A percentile compares a stretch with the other conserved stretches of the same genome.
Evolutionary conservation across 2,113 vertebrate species (phyloP).

Genomic region (Bubalus kerabau): DNA sequence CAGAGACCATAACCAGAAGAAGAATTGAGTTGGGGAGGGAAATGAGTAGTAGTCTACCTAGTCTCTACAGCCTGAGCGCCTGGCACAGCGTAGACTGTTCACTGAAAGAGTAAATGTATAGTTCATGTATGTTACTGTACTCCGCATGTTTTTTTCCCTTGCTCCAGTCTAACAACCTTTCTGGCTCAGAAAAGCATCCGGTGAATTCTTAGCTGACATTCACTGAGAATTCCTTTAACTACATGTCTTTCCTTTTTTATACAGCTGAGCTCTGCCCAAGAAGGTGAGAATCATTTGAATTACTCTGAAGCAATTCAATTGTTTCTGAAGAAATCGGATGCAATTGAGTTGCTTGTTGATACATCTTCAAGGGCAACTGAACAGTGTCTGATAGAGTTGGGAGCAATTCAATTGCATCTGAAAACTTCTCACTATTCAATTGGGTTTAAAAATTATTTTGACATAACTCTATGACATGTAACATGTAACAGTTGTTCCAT

Average conservation of each 20-base stretch:
- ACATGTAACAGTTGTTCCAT: background rate
- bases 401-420: background rate
- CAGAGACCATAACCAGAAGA: background rate
- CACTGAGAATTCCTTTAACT: background rate
- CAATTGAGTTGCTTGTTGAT: conserved; percentile 28
- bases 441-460: conserved; percentile 27
- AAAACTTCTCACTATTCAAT: conserved; percentile 42
- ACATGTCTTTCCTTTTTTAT: background rate
- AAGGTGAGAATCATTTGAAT: conserved; percentile 11
- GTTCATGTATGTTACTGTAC: background rate
- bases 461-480: background rate
- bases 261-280: background rate
- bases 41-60: background rate
- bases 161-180: background rate
- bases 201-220: conserved; percentile 5
- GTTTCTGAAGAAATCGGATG: conserved; percentile 24
- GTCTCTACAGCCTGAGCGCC: background rate
- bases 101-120: background rate
- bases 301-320: conserved; percentile 4
- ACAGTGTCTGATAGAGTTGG: conserved; percentile 22
- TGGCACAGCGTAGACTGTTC: background rate
- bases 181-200: background rate
- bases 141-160: background rate
- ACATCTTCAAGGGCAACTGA: conserved; percentile 33
- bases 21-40: background rate